Percentiles rank a stretch among this genome's conserved stretches.
These are phyloP conservation scores for Watsonalla binaria DNA, from an alignment of 2,888 invertebrate genomes.

Conservation along the genomic window DNA sequence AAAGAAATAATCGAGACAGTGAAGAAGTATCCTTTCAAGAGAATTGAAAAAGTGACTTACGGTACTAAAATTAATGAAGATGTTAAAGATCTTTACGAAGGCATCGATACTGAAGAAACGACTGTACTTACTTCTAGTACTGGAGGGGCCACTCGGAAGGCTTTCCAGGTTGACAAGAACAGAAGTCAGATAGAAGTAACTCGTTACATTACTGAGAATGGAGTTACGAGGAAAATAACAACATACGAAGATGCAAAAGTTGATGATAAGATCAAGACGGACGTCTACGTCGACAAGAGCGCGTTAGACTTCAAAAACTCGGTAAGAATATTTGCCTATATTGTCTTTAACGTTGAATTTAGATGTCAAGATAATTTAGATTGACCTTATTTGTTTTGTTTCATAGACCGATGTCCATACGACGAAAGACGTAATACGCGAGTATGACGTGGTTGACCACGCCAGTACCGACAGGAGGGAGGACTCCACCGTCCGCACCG, in stretches of 20 bases:
- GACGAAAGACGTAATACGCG: slow-evolving; percentile 66
- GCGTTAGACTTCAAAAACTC: slow-evolving; percentile 73
- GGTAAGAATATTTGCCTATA: slow-evolving; percentile 47
- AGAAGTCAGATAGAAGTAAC: slow-evolving; percentile 74
- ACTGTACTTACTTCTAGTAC: slow-evolving; percentile 54
- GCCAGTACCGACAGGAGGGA: slow-evolving; percentile 69
- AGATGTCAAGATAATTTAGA: neutral
- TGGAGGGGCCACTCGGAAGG: slow-evolving; percentile 61
- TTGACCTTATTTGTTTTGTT: slow-evolving; percentile 8
- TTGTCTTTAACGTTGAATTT: neutral
- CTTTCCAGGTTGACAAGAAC: slow-evolving; percentile 69
- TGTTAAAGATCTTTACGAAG: slow-evolving; percentile 76
- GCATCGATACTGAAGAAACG: slow-evolving; percentile 62
- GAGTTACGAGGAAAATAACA: slow-evolving; percentile 67
- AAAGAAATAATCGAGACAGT: slow-evolving; percentile 73
- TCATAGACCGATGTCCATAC: slow-evolving; percentile 73
- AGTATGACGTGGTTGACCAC: slow-evolving; percentile 73
- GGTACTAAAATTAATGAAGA: slow-evolving; percentile 79
- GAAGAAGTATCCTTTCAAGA: slow-evolving; percentile 71
- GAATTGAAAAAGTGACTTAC: slow-evolving; percentile 74
- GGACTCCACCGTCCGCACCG: slow-evolving; percentile 63
- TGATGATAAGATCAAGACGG: slow-evolving; percentile 70
- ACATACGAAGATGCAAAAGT: slow-evolving; percentile 74
- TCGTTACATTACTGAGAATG: slow-evolving; percentile 69
- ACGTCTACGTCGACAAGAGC: slow-evolving; percentile 75